Evolutionary conservation across 1,140 invertebrate species (phyloP), one percentile per base, ranked within the genome.

Genomic region (Drosophila navojoa): DNA sequence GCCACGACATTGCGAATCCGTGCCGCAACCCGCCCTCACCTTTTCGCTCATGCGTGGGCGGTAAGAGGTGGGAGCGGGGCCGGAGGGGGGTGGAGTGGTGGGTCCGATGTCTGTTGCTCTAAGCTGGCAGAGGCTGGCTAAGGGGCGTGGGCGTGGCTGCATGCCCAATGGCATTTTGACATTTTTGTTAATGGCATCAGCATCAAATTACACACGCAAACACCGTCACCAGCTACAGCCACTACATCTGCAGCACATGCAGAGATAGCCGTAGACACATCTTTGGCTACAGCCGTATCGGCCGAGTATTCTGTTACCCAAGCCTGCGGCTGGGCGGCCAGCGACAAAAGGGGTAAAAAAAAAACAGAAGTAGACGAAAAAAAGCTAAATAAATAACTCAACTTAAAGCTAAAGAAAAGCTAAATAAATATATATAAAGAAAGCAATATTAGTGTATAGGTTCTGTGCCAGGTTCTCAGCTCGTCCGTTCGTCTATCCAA

Each of bases 141-240:
- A 5, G 3, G 29, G 19, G 25, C 15, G 15, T 54, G 61, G 66
- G 53, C 64, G 57, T 54, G 54, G 44, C 54, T 50, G 62, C 68
- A 72, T 86, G 84, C 84, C 84, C 84, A 80, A 75, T 72, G 80
- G 84, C 84, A 89, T 89, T 89, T 89, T 89, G 84, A 89, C 85
- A 89, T 89, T 89, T 87, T 89, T 90, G 80, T 89, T 89, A 89
- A 89, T 89, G 84, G 84, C 76, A 79, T 79, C 84, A 89, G 85
- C 77, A 89, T 89, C 84, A 89, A 89, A 89, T 89, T 89, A 89
- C 71, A 75, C 63, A 66, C 73, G 57, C 47, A 42, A 9, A 15
- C 42, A 42, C 42, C 57, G 42, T 59, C 57, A 47, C 57, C 15
- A 60, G 42, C 42, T 5, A 13, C 45, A 49, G 29, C 9, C 35